Conservation (phyloP, 1,140 invertebrate genomes). For the Drosophila tani region DNA sequence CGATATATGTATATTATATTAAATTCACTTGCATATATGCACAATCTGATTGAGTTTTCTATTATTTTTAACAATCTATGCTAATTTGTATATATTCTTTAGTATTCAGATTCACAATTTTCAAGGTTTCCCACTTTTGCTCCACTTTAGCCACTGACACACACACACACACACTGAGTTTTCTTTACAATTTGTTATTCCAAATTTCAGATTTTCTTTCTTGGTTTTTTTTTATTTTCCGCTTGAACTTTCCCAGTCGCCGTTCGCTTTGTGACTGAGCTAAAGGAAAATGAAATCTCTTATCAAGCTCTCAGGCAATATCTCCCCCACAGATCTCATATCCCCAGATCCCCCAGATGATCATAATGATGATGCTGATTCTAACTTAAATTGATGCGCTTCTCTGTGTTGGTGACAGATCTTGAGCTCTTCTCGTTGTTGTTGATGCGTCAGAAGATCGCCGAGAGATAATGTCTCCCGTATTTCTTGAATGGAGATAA, state of each 20-base stretch:
- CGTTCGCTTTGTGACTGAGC: conserved; percentile 73
- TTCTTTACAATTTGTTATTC: conserved; percentile 5
- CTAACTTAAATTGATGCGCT: conserved; percentile 71
- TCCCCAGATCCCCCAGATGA: conserved; percentile 24
- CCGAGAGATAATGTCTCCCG: conserved; percentile 63
- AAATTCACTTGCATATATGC: conserved; percentile 13
- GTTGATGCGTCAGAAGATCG: conserved; percentile 56
- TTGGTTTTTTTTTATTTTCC: conserved; percentile 4
- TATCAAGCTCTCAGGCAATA: conserved; percentile 56
- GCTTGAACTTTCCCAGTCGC: conserved; percentile 65
- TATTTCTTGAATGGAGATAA: conserved; percentile 68
- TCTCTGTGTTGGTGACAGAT: conserved; percentile 59
- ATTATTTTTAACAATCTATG: conserved; percentile 5
- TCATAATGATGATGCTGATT: conserved; percentile 63
- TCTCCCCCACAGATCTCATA: conserved; percentile 36
- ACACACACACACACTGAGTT: neutral
- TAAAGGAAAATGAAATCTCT: conserved; percentile 58
- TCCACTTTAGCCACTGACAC: conserved; percentile 22
- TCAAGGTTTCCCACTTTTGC: conserved; percentile 41
- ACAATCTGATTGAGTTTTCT: conserved; percentile 11
- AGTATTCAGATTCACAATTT: conserved; percentile 22
- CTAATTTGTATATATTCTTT: neutral
- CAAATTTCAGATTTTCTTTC: neutral
- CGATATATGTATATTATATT: conserved; percentile 17
- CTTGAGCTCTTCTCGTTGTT: conserved; percentile 39